Evolutionary conservation across 2,797 vertebrate species (phyloP).

Genomic region (Crocodylus rhombifer): DNA sequence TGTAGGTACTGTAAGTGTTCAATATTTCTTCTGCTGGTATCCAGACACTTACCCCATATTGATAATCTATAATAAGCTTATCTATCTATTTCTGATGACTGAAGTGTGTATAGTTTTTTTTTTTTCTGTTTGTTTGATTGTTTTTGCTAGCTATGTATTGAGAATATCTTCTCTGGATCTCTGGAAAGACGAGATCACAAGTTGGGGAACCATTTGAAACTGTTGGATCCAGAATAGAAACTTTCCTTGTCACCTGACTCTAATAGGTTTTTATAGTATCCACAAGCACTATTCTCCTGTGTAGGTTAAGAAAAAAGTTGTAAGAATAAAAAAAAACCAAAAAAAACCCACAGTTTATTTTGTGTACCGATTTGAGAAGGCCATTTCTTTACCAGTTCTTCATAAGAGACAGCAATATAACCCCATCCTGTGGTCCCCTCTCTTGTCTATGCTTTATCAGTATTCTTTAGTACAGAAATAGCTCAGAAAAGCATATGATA

Average conservation of each 20-base stretch:
- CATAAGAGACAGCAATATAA: background rate
- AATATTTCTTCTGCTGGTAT: too few relatives aligned
- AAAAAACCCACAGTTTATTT: background rate
- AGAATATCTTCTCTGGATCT: background rate
- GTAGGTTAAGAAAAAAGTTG: background rate
- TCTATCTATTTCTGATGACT: too few relatives aligned
- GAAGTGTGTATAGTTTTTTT: too few relatives aligned
- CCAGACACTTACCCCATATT: too few relatives aligned
- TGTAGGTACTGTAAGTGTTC: too few relatives aligned
- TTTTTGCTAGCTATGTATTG: background rate
- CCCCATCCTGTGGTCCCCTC: background rate
- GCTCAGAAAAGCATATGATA: background rate
- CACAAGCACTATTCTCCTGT: background rate
- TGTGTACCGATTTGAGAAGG: background rate
- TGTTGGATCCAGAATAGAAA: too few relatives aligned
- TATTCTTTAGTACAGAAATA: background rate
- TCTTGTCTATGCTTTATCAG: background rate
- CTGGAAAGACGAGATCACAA: background rate
- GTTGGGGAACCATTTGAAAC: background rate
- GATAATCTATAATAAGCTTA: too few relatives aligned
- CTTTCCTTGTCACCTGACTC: background rate
- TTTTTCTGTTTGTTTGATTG: too few relatives aligned
- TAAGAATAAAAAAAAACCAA: background rate
- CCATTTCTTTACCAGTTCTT: background rate
- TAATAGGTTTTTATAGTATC: background rate